phyloP scores from a whole-genome alignment of 2,888 invertebrate genomes.

The Eupithecia abbreviata region DNA sequence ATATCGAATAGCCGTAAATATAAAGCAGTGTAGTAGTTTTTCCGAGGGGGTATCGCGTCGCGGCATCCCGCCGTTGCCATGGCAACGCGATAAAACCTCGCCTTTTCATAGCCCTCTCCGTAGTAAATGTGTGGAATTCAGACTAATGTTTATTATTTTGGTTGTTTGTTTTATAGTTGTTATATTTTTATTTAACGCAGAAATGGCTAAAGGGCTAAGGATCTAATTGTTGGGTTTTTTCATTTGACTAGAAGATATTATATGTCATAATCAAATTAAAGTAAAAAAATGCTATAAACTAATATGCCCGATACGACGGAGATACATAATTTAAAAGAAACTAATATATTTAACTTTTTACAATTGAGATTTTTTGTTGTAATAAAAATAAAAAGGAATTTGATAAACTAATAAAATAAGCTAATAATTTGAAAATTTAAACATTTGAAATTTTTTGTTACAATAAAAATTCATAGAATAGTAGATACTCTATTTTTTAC shows the following conservation, averaged over 20 bases:
- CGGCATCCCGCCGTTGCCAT: slow-evolving; percentile 77
- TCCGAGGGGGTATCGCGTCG: slow-evolving; percentile 76
- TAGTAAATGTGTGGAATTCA: slow-evolving; percentile 64
- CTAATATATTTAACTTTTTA: no score
- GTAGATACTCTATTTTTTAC: background rate
- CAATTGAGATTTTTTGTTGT: no score
- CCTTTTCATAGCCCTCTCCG: slow-evolving; percentile 78
- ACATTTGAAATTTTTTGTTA: no score
- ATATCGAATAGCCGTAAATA: slow-evolving; percentile 65
- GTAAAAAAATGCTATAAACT: no score
- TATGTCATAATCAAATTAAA: background rate
- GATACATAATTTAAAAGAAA: no score
- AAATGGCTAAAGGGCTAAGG: background rate
- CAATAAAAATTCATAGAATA: background rate
- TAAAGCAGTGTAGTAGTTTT: slow-evolving; percentile 74
- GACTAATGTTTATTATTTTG: slow-evolving; percentile 44
- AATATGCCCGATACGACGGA: no score
- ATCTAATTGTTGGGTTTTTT: background rate
- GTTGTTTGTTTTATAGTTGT: slow-evolving; percentile 10
- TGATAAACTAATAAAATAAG: no score
- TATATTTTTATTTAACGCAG: slow-evolving; percentile 4
- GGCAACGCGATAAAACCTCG: slow-evolving; percentile 83
- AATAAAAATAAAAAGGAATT: no score
- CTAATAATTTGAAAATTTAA: no score
- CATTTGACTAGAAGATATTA: background rate